phyloP scores from a whole-genome alignment of 2,888 invertebrate genomes.

The Cephus spinipes region DNA sequence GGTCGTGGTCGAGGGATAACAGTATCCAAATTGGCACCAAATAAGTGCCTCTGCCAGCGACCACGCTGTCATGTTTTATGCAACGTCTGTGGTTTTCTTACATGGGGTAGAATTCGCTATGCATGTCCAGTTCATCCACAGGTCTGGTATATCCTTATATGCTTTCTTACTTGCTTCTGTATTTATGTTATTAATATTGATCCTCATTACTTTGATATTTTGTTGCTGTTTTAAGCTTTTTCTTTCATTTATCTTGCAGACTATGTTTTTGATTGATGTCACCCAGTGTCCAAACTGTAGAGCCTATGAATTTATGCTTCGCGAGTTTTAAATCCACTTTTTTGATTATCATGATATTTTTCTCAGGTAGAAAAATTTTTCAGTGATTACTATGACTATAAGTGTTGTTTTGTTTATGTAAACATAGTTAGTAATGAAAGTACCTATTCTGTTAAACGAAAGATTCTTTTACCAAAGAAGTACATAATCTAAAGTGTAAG shows the following conservation, averaged over 20 bases:
- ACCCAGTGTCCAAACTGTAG: constrained; percentile 68
- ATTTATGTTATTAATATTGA: neutral
- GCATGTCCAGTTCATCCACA: constrained; percentile 40
- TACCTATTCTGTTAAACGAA: neutral
- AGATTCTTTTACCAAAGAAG: neutral
- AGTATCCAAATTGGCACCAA: neutral
- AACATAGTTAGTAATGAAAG: neutral
- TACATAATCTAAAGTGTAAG: neutral
- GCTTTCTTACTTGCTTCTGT: neutral
- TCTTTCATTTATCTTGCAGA: constrained; percentile 58
- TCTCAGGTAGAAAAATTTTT: neutral
- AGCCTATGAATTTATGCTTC: constrained; percentile 37
- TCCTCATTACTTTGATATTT: constrained; percentile 1
- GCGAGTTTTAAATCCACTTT: constrained; percentile 25
- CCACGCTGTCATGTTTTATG: constrained; percentile 38
- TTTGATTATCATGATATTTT: neutral
- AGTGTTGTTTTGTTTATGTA: neutral
- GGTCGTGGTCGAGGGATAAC: constrained; percentile 23
- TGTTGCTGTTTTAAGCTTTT: neutral
- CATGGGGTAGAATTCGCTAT: constrained; percentile 39
- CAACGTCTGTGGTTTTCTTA: constrained; percentile 39
- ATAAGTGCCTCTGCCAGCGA: constrained; percentile 40
- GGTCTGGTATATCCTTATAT: constrained; percentile 26
- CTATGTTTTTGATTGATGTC: constrained; percentile 69
- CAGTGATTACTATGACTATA: neutral